Evolutionary conservation across 1,140 invertebrate species (phyloP).

Genomic region (Nephotettix cincticeps): DNA sequence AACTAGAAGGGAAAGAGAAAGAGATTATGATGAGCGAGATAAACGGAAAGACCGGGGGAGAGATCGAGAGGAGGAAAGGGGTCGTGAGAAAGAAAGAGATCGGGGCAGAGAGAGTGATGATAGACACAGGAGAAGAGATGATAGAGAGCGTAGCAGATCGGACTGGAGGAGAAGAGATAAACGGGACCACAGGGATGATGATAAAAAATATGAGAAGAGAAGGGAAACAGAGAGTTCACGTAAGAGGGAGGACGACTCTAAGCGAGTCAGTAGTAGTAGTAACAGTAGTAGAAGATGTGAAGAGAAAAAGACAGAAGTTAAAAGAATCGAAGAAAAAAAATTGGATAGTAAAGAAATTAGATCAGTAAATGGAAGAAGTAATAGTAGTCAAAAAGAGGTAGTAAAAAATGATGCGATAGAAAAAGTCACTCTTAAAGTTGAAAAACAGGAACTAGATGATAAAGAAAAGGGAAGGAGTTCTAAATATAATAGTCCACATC

Average conservation of each 20-base stretch:
- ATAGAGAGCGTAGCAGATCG: neutral
- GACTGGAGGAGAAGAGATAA: slow-evolving; percentile 14
- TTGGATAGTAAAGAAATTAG: neutral
- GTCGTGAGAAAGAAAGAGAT: slow-evolving; percentile 39
- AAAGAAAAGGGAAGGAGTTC: neutral
- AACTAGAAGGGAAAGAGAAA: slow-evolving; percentile 21
- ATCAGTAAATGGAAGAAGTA: slow-evolving; percentile 1
- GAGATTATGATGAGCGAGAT: slow-evolving; percentile 32
- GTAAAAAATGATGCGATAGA: neutral
- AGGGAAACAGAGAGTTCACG: slow-evolving; percentile 17
- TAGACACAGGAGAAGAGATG: neutral
- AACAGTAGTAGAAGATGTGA: slow-evolving; percentile 21
- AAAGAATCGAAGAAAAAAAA: neutral
- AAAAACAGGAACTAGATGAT: neutral
- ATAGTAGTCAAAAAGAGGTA: neutral
- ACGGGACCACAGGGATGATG: slow-evolving; percentile 13
- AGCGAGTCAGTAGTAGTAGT: slow-evolving; percentile 30
- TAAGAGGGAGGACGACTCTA: neutral
- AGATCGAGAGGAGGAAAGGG: slow-evolving; percentile 43
- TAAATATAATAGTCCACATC: neutral
- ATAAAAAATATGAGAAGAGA: slow-evolving; percentile 9
- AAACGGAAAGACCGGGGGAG: slow-evolving; percentile 10
- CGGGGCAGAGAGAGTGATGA: slow-evolving; percentile 9
- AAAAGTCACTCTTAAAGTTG: neutral
- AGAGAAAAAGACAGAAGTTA: slow-evolving; percentile 16